Evolutionary conservation across 2,888 invertebrate species (phyloP), one percentile per base, ranked within the genome.

Genomic region (Lapara coniferarum): DNA sequence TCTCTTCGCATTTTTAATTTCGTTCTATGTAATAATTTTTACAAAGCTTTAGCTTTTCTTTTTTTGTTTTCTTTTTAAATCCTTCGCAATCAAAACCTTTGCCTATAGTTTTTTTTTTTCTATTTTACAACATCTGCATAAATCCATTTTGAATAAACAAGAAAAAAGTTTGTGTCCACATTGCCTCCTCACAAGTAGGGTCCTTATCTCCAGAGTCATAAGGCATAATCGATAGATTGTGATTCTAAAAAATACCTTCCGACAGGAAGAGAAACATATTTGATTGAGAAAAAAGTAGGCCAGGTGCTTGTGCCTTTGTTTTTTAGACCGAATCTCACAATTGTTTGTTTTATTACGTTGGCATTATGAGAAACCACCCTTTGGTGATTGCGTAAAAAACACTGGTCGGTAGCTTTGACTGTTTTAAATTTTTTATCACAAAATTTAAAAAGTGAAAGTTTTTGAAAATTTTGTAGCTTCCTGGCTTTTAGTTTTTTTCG

Each of bases 221-320:
- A 52, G 58, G 37, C 10, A 44, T 68, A 59, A 59, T 68, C 44
- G 59, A 52, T 68, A 68, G 68, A 25, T 59, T 68, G 52, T 68
- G 52, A 44, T 19, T 59, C 59, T 44, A 68, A 68, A 68, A 68
- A 59, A 67, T 69, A 84, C 88, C 89, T 92, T 92, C 92, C 92
- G 88, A 86, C 88, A 88, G 93, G 93, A 93, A 92, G 87, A 89
- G 88, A 90, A 91, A 91, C 92, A 88, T 91, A 92, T 92, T 91
- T 92, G 92, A 91, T 93, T 92, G 92, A 80, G 85, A 89, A 90
- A 89, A 79, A 78, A 81, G 77, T 75, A 80, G 85, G 89, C 93
- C 93, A 93, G 93, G 93, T 93, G 93, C 86, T 79, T 81, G 80
- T 79, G 73, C 75, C 74, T 78, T 87, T 85, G 85, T 89, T 90